Base-by-base conservation (phyloP, 2,888 invertebrate species). In the Apodemia hepburni region DNA sequence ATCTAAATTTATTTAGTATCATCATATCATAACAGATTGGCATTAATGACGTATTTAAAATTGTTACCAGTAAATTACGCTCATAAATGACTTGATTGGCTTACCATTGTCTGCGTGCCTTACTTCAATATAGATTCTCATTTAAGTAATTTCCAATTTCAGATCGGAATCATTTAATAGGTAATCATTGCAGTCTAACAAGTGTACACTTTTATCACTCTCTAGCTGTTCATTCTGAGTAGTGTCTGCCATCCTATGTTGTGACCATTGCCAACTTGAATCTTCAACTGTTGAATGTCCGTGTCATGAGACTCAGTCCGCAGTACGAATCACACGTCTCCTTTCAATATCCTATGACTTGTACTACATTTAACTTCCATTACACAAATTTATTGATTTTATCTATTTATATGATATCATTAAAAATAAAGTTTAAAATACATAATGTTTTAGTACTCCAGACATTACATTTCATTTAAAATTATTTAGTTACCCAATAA, bases 131-230 rank as follows among this genome's bases (percentile, higher is more conserved):
- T 58, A 47, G 47, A 49, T 49, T 87, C 87, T 87, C 77, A 88
- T 86, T 87, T 84, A 73, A 75, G 74, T 70, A 76, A 81, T 91
- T 90, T 87, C 87, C 87, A 88, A 83, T 92, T 92, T 91, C 92
- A 92, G 92, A 92, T 92, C 92, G 92, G 92, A 91, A 87, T 91
- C 92, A 92, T 91, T 87, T 88, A 86, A 83, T 91, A 89, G 92
- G 92, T 92, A 92, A 92, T 82, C 84, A 82, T 83, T 83, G 80
- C 75, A 80, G 75, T 81, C 75, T 82, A 79, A 76, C 80, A 80
- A 81, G 77, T 80, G 77, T 81, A 68, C 70, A 67, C 71, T 79
- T 42, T 76, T 75, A 72, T 71, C 76, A 73, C 75, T 78, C 76
- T 78, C 72, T 89, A 85, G 85, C 78, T 81, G 84, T 85, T 81